These are phyloP conservation scores for Promerops cafer DNA, from an alignment of 2,113 vertebrate species.

Conservation along the genomic window DNA sequence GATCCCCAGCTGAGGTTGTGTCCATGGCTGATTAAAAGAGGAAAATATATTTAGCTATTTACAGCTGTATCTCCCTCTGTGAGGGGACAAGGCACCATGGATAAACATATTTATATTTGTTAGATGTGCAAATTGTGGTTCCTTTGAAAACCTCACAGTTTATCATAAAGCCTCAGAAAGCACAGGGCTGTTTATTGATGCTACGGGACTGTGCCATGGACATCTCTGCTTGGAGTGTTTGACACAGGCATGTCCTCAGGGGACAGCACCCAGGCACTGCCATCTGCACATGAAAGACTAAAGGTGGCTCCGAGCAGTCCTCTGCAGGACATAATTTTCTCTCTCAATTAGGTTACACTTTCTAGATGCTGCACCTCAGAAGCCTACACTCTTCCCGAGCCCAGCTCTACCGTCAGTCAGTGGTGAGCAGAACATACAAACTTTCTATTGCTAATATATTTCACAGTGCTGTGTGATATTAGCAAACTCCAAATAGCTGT, in stretches of 20 bases:
- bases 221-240: background rate
- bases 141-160: conserved; percentile 34
- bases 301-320: background rate
- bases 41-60: conserved; percentile 23
- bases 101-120: conserved; percentile 42
- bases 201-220: background rate
- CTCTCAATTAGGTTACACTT: background rate
- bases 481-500: conserved; percentile 26
- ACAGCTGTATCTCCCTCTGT: background rate
- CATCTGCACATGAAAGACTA: conserved; percentile 3
- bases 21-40: background rate
- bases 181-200: background rate
- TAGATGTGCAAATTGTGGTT: conserved; percentile 48
- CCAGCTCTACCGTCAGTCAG: background rate
- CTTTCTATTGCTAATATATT: conserved; percentile 27
- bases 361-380: background rate
- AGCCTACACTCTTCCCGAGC: background rate
- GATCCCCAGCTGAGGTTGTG: conserved; percentile 20
- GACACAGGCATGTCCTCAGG: background rate
- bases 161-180: background rate
- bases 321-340: conserved; percentile 14
- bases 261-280: background rate
- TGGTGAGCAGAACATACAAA: background rate
- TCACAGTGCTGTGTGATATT: conserved; percentile 43
- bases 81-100: background rate